Evolutionary conservation across 2,888 invertebrate species (phyloP).

Genomic region (Hedya salicella): DNA sequence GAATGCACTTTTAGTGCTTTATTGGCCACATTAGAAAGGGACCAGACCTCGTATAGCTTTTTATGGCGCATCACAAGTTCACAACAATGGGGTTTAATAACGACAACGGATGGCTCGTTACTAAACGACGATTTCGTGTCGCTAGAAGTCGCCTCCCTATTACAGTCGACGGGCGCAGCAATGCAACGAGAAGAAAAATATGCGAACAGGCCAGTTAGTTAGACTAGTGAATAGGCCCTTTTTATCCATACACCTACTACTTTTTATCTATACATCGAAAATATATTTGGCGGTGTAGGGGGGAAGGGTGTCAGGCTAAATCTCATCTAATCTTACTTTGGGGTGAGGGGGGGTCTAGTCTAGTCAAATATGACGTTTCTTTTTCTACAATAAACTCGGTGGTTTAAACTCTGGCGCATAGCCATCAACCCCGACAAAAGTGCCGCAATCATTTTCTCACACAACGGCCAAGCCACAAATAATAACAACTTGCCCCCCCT

Average conservation of each 20-base stretch:
- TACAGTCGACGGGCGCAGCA: conserved; percentile 65
- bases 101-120: conserved; percentile 72
- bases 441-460: too few species aligned
- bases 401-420: too few species aligned
- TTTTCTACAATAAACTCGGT: too few species aligned
- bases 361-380: too few species aligned
- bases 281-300: too few species aligned
- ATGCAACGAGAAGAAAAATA: conserved; percentile 66
- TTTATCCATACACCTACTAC: background rate
- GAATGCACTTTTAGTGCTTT: conserved; percentile 72
- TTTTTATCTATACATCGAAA: too few species aligned
- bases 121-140: conserved; percentile 67
- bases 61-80: conserved; percentile 64
- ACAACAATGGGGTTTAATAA: conserved; percentile 76
- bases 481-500: too few species aligned
- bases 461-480: too few species aligned
- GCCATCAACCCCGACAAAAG: too few species aligned
- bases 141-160: conserved; percentile 70
- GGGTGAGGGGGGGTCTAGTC: too few species aligned
- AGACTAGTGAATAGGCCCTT: background rate
- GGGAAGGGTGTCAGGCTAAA: too few species aligned
- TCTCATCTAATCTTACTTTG: too few species aligned
- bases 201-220: background rate
- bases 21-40: conserved; percentile 74
- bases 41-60: conserved; percentile 64